Conservation (phyloP, 1,140 invertebrate genomes). For the Branchinecta lynchi region DNA sequence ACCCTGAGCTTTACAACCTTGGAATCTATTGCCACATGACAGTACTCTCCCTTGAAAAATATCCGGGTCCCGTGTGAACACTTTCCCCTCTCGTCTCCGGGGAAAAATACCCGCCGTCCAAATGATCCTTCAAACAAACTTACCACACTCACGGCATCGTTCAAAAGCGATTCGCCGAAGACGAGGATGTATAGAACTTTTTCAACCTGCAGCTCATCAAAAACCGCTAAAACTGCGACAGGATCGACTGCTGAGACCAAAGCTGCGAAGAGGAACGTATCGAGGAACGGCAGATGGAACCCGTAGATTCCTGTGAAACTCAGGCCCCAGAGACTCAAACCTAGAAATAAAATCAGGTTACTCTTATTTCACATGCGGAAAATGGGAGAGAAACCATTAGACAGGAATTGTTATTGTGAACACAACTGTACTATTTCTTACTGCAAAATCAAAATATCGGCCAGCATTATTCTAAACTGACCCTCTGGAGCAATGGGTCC, state of each 20-base stretch:
- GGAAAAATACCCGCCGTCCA: too few species aligned
- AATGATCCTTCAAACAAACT: slow-evolving; percentile 32
- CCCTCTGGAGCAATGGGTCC: too few species aligned
- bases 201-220: slow-evolving; percentile 98
- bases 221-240: slow-evolving; percentile 93
- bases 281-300: slow-evolving; percentile 55
- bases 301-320: slow-evolving; percentile 66
- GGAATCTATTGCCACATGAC: too few species aligned
- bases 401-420: too few species aligned
- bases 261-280: slow-evolving; percentile 84
- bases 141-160: slow-evolving; percentile 87
- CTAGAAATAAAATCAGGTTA: slow-evolving; percentile 33
- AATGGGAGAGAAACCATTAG: too few species aligned
- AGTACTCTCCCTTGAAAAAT: too few species aligned
- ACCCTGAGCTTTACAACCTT: too few species aligned
- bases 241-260: slow-evolving; percentile 96
- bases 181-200: slow-evolving; percentile 98
- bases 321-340: slow-evolving; percentile 67
- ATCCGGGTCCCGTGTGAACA: too few species aligned
- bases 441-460: too few species aligned
- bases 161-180: slow-evolving; percentile 94
- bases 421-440: too few species aligned
- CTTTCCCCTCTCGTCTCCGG: too few species aligned
- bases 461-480: too few species aligned
- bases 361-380: background rate